phyloP scores from a whole-genome alignment of 2,113 vertebrate genomes.

The Pampusana beccarii region DNA sequence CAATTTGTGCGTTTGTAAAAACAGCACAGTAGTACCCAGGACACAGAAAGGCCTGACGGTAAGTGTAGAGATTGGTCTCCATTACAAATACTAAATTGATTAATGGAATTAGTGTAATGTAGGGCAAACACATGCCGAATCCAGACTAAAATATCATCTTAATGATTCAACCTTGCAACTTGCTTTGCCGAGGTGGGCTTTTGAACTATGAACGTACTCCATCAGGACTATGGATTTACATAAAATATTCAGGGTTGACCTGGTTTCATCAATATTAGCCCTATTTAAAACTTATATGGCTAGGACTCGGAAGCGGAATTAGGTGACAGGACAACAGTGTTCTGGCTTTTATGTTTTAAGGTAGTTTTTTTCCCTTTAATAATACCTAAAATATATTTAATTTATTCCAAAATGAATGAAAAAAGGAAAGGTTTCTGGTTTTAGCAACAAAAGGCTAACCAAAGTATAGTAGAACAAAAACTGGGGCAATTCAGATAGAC shows the following conservation, averaged over 20 bases:
- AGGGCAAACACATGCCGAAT: neutral
- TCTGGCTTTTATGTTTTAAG: neutral
- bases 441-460: neutral
- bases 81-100: neutral
- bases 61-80: neutral
- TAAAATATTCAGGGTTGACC: slow-evolving; percentile 23
- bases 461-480: neutral
- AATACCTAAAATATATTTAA: neutral
- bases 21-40: neutral
- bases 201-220: neutral
- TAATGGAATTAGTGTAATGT: neutral
- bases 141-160: neutral
- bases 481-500: neutral
- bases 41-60: neutral
- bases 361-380: neutral
- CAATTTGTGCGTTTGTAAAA: neutral
- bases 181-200: neutral
- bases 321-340: neutral
- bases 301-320: neutral
- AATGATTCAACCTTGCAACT: neutral
- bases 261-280: neutral
- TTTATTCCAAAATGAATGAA: neutral
- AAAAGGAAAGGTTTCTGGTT: neutral
- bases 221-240: neutral
- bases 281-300: neutral